phyloP scores from a whole-genome alignment of 1,140 invertebrate genomes.

The Microvelia longipes region DNA sequence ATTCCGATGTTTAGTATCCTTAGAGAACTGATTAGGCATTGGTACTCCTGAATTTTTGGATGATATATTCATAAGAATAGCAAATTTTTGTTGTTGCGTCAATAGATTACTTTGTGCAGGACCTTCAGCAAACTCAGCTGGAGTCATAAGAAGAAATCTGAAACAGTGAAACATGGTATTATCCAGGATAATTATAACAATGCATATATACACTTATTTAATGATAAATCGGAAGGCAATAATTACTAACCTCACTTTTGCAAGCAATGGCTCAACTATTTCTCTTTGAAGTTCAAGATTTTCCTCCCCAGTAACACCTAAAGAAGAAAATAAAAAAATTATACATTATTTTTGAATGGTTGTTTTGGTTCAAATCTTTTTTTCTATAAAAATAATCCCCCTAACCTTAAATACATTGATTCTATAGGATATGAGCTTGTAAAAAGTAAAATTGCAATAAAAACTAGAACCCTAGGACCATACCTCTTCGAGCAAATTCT shows the following conservation, averaged over 20 bases:
- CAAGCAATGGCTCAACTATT: slow-evolving; percentile 40
- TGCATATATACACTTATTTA: no score
- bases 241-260: slow-evolving; percentile 28
- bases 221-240: no score
- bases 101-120: slow-evolving; percentile 41
- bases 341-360: no score
- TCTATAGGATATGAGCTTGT: no score
- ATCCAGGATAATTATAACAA: neutral
- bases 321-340: neutral
- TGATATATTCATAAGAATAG: neutral
- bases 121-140: slow-evolving; percentile 63
- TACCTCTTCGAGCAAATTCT: neutral
- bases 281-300: slow-evolving; percentile 30
- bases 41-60: neutral
- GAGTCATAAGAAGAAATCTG: slow-evolving; percentile 55
- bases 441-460: no score
- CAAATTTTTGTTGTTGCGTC: neutral
- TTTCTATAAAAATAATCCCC: no score
- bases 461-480: no score
- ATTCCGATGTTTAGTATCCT: neutral
- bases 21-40: neutral
- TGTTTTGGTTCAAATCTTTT: no score
- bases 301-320: slow-evolving; percentile 8
- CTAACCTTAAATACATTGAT: no score
- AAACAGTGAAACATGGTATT: slow-evolving; percentile 28